Conservation (phyloP, 30 jellyfish, hydroid and myxozoan genomes). For the Hydractinia echinata region DNA sequence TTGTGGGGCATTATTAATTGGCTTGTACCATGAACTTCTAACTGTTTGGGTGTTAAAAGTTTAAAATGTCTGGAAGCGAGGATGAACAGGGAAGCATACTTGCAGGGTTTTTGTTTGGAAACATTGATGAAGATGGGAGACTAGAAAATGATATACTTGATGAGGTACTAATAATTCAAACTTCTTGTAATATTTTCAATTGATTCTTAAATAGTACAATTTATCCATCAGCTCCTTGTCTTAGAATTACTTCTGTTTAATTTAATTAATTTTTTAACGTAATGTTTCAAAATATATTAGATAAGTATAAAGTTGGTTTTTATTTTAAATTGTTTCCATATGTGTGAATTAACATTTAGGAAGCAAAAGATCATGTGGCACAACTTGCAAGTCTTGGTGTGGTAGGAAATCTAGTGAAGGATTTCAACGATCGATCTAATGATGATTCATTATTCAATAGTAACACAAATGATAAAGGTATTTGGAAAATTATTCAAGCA, state of each 20-base stretch:
- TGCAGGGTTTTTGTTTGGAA: conserved; percentile 89
- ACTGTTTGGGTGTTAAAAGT: background rate
- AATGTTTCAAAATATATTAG: no score
- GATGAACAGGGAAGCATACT: conserved; percentile 65
- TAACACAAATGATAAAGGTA: no score
- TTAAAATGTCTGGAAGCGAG: conserved; percentile 32
- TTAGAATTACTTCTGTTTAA: no score
- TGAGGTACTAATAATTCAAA: conserved; percentile 34
- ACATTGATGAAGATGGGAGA: conserved; percentile 83
- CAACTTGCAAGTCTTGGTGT: conserved; percentile 86
- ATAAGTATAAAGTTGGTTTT: no score
- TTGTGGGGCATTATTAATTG: background rate
- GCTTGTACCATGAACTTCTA: background rate
- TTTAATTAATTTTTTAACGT: no score
- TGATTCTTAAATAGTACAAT: no score
- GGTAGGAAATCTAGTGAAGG: conserved; percentile 71
- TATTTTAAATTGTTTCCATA: no score
- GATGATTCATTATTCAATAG: no score
- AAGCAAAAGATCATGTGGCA: conserved; percentile 77
- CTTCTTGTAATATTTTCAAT: no score
- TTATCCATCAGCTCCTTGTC: no score
- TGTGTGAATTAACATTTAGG: conserved; percentile 42
- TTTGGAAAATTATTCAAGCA: background rate
- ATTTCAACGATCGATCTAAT: conserved; percentile 1
- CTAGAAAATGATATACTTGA: conserved; percentile 83